phyloP scores from a whole-genome alignment of 2,888 invertebrate species.

The Chromoteleia sp. region DNA sequence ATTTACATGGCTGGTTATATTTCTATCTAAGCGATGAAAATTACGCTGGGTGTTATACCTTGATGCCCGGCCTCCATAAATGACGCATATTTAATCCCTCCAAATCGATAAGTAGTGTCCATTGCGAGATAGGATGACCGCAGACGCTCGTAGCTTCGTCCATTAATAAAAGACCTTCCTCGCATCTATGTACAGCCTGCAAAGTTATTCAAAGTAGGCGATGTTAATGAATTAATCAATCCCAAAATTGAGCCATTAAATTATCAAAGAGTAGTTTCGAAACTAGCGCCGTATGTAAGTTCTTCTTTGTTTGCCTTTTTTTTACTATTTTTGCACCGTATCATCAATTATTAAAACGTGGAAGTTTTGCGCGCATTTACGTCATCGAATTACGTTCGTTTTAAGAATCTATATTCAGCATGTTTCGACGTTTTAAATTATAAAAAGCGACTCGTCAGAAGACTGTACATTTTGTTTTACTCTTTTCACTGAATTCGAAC shows the following conservation, averaged over 20 bases:
- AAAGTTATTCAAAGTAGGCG: constrained; percentile 49
- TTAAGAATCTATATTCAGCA: constrained; percentile 3
- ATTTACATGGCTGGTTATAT: constrained; percentile 20
- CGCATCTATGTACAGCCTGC: constrained; percentile 93
- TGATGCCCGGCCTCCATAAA: constrained; percentile 96
- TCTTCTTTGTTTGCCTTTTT: not conserved
- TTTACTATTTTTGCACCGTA: constrained; percentile 5
- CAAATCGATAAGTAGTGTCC: constrained; percentile 96
- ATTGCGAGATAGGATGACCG: constrained; percentile 94
- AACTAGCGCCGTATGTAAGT: not conserved
- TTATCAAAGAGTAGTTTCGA: not conserved
- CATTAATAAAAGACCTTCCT: constrained; percentile 94
- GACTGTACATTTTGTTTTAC: not conserved
- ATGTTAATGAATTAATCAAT: constrained; percentile 45
- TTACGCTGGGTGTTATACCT: constrained; percentile 80
- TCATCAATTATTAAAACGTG: constrained; percentile 14
- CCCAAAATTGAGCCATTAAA: constrained; percentile 24
- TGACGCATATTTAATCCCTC: constrained; percentile 98
- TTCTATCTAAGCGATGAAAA: constrained; percentile 26
- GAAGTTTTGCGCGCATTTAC: constrained; percentile 5
- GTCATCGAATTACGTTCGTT: constrained; percentile 24
- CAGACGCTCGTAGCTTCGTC: constrained; percentile 93
- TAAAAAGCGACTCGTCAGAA: no score
- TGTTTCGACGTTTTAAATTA: no score
- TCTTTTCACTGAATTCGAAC: not conserved